Conservation (phyloP, 2,888 invertebrate species). For the Desoria tigrina region DNA sequence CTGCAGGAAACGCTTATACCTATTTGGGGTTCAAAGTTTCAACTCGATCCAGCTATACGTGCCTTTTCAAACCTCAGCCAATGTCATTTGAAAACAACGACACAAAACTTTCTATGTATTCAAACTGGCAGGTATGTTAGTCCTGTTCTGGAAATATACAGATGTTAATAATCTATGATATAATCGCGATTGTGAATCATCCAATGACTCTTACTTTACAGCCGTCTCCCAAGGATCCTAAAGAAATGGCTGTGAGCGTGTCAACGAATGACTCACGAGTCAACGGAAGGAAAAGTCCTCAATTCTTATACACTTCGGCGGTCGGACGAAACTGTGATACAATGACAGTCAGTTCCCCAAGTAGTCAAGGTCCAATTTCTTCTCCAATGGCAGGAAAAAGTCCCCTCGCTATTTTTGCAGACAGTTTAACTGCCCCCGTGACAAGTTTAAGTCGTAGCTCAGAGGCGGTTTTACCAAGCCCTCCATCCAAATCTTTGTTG, state of each 20-base stretch:
- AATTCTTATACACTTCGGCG: slow-evolving; percentile 44
- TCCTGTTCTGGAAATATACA: neutral
- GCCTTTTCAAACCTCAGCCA: slow-evolving; percentile 89
- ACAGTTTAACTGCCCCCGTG: neutral
- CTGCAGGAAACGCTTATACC: slow-evolving; percentile 71
- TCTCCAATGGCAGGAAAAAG: slow-evolving; percentile 31
- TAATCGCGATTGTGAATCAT: neutral
- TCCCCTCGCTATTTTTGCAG: slow-evolving; percentile 11
- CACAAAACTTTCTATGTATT: slow-evolving; percentile 93
- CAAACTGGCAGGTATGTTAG: slow-evolving; percentile 69
- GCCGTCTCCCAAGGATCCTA: slow-evolving; percentile 49
- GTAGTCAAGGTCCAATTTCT: slow-evolving; percentile 41
- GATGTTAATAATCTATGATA: neutral
- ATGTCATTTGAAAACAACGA: slow-evolving; percentile 75
- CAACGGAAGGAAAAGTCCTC: slow-evolving; percentile 48
- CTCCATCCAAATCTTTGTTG: neutral
- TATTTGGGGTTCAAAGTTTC: slow-evolving; percentile 87
- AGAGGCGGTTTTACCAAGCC: slow-evolving; percentile 12
- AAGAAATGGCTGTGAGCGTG: slow-evolving; percentile 41
- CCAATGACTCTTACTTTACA: slow-evolving; percentile 15
- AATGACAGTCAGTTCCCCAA: slow-evolving; percentile 49
- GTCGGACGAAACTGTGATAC: slow-evolving; percentile 43
- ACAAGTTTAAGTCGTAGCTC: slow-evolving; percentile 21
- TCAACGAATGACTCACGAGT: slow-evolving; percentile 50
- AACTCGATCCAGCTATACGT: slow-evolving; percentile 88